Evolutionary conservation across 2,113 vertebrate species (phyloP), one percentile per base, ranked within the genome.

Genomic region (Catagonus wagneri): DNA sequence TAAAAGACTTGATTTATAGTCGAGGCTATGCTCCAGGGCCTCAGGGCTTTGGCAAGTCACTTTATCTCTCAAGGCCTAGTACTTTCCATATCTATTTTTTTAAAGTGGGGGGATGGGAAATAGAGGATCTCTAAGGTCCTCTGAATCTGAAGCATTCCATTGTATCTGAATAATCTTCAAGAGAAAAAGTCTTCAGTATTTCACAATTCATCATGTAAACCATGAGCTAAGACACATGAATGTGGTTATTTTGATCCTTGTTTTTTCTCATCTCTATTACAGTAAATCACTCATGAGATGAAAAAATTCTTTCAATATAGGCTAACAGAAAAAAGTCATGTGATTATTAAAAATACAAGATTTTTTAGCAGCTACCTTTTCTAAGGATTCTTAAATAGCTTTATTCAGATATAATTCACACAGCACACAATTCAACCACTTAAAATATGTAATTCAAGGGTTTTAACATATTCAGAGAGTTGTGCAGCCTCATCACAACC

Each of bases 281-380:
- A 92, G 15, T 66, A 23, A 65, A 58, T 78, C 72, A 83, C n/a
- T 93, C 69, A 83, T 29, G 63, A 96, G 81, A 78, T 87, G 44
- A 93, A 87, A 34, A 94, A 72, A 71, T 92, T 76, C 8, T 76
- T 44, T 52, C 74, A 93, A n/a, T 93, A 32, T 66, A 72, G 60
- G 22, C 54, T 58, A 29, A 90, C 50, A 89, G 12, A 69, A 85
- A 93, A 79, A 61, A 69, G 16, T 16, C 60, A 87, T 23, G 7
- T 6, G 12, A 54, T 36, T 32, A 36, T 39, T 52, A 4, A 27
- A 81, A 92, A 88, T 25, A 3, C 14, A 69, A 75, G n/a, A 44
- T 15, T 3, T 29, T 27, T 78, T 75, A 71, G 22, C 44, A 72
- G 27, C 12, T 66, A 71, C 32, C 9, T 81, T 81, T 94, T 23